Base-by-base conservation (phyloP, 2,797 vertebrate species). In the Chanos chanos region DNA sequence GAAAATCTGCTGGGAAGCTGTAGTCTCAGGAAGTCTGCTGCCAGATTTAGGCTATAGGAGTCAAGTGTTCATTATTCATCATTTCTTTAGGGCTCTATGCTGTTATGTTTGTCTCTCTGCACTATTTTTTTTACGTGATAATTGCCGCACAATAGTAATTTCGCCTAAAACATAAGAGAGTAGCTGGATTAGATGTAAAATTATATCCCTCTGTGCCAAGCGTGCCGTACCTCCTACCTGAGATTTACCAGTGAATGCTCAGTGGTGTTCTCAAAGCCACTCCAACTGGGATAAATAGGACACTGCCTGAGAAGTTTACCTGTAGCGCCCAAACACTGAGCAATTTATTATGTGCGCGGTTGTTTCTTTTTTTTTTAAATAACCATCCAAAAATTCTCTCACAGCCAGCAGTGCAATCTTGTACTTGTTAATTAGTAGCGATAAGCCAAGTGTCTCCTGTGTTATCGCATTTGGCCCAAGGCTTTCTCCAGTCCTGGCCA, bases 371-470 rank as follows among this genome's bases (percentile, higher is more conserved):
- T 12, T 33, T 40, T 52, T 53, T 44, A 63, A 57, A 58, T 41
- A 39, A 31, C 41, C 30, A 49, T 62, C 53, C 33, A 66, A 53
- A 8, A 16, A 30, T 58, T 58, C 65, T 57, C 8, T 18, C 37
- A 24, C 7, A 34, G 66, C 44, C 64, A 39, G 22, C 36, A 44
- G 44, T 44, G 37, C 33, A 27, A 51, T 60, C 59, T 56, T 50
- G 59, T 63, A 27, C 53, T 44, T 33, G 54, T 51, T 67, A 70
- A 73, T 71, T 64, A 63, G 44, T 54, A 19, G 43, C 21, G 59
- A 64, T 70, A 64, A 74, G 60, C 67, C 40, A 56, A 60, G 50
- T 70, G 50, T 70, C 50, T 72, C 62, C 31, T 64, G 50, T 53
- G 47, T 15, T 44, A 54, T 68, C 57, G 68, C 68, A 44, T 44